Evolutionary conservation across 1,140 invertebrate species (phyloP).

Genomic region (Lordiphosa mommai): DNA sequence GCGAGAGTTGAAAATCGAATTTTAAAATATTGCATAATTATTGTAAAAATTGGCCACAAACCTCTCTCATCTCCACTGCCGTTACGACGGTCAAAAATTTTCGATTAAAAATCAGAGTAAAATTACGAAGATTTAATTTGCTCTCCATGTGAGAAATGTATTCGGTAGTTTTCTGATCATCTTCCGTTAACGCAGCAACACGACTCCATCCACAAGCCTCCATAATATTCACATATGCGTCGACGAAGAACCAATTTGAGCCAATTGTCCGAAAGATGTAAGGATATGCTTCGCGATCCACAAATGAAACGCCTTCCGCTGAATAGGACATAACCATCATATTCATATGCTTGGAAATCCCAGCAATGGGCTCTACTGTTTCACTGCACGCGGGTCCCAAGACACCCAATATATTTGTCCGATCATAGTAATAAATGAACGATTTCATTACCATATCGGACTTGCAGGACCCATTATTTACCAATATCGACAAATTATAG

Average conservation of each 20-base stretch:
- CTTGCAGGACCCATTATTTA: conserved; percentile 86
- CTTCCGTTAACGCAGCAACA: conserved; percentile 88
- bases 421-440: conserved; percentile 86
- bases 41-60: conserved; percentile 33
- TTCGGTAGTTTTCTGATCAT: conserved; percentile 90
- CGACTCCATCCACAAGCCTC: conserved; percentile 85
- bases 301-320: conserved; percentile 87
- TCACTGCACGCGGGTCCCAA: conserved; percentile 92
- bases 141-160: conserved; percentile 87
- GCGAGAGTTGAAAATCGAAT: too few species aligned
- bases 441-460: conserved; percentile 88
- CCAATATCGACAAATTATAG: conserved; percentile 83
- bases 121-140: conserved; percentile 82
- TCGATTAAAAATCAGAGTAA: conserved; percentile 85
- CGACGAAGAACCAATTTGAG: conserved; percentile 86
- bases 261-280: conserved; percentile 92
- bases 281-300: conserved; percentile 86
- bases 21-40: too few species aligned
- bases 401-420: conserved; percentile 85
- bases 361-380: conserved; percentile 90
- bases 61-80: conserved; percentile 80
- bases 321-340: conserved; percentile 90
- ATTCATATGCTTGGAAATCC: conserved; percentile 88
- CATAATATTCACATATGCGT: conserved; percentile 54
- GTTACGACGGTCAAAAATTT: conserved; percentile 84